Percentiles rank a stretch among this genome's conserved stretches.
These are phyloP conservation scores for Acanthopagrus latus DNA, from an alignment of 2,797 vertebrate species.

Conservation along the genomic window DNA sequence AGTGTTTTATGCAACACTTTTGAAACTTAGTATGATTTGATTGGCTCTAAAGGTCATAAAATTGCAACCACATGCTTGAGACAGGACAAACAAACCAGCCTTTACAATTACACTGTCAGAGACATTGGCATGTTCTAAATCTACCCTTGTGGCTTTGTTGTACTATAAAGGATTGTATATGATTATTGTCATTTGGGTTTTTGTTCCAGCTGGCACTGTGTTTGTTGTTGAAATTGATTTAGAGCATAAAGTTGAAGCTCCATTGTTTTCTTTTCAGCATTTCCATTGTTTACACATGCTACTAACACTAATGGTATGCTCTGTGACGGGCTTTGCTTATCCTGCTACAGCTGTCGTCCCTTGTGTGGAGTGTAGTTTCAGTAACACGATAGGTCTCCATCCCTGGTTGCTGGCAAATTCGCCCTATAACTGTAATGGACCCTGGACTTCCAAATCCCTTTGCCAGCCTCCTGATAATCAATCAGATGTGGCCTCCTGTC, in stretches of 20 bases:
- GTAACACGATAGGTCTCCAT: conserved; percentile 76
- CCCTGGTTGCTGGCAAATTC: conserved; percentile 60
- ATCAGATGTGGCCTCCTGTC: conserved; percentile 77
- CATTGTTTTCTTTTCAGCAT: conserved; percentile 40
- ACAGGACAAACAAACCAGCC: conserved; percentile 53
- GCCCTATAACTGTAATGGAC: conserved; percentile 59
- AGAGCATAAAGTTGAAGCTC: conserved; percentile 26
- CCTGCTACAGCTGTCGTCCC: conserved; percentile 81
- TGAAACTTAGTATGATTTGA: conserved; percentile 40
- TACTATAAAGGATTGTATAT: conserved; percentile 5
- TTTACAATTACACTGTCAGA: conserved; percentile 29
- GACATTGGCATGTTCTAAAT: conserved; percentile 33
- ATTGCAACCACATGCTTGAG: conserved; percentile 58
- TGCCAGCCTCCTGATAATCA: conserved; percentile 72
- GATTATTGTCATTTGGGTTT: conserved; percentile 16
- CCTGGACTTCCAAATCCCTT: conserved; percentile 56
- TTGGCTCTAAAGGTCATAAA: conserved; percentile 51
- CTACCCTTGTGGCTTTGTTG: conserved; percentile 34
- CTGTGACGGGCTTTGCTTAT: conserved; percentile 49
- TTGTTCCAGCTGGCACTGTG: conserved; percentile 9
- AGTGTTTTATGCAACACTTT: conserved; percentile 48
- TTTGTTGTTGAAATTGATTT: conserved; percentile 57
- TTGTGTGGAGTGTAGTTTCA: conserved; percentile 74
- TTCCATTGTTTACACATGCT: conserved; percentile 70
- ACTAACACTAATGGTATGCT: conserved; percentile 56